phyloP scores from a whole-genome alignment of 2,888 invertebrate genomes.

The Heteromyza rotundicornis region DNA sequence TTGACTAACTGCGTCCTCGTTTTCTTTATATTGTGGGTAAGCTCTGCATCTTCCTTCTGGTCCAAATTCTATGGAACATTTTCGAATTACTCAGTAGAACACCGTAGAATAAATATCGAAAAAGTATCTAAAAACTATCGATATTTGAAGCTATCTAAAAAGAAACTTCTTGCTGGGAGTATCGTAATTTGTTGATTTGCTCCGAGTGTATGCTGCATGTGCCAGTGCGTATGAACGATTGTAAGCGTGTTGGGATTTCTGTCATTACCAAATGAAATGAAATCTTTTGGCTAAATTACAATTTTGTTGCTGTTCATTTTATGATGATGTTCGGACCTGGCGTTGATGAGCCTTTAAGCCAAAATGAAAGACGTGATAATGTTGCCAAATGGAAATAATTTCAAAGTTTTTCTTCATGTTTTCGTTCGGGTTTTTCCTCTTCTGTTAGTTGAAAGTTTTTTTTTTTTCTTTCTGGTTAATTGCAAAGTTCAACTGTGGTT shows the following conservation, averaged over 20 bases:
- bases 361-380: conserved; percentile 55
- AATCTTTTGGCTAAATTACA: conserved; percentile 19
- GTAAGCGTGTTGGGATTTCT: conserved; percentile 2
- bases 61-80: too few relatives aligned
- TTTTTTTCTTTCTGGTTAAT: conserved; percentile 7
- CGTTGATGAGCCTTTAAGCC: conserved; percentile 56
- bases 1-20: too few relatives aligned
- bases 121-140: too few relatives aligned
- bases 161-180: too few relatives aligned
- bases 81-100: too few relatives aligned
- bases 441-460: conserved; percentile 11
- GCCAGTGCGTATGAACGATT: background rate
- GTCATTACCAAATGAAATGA: conserved; percentile 18
- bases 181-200: background rate
- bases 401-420: conserved; percentile 9
- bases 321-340: conserved; percentile 45
- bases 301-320: conserved; percentile 6
- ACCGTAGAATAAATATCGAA: too few relatives aligned
- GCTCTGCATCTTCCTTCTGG: too few relatives aligned
- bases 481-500: background rate
- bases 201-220: background rate
- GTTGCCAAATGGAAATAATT: conserved; percentile 21
- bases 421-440: background rate
- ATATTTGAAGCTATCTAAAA: too few relatives aligned
- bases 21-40: too few relatives aligned